Conservation (phyloP, 1,140 invertebrate genomes). For the Cyphomyrmex costatus region DNA sequence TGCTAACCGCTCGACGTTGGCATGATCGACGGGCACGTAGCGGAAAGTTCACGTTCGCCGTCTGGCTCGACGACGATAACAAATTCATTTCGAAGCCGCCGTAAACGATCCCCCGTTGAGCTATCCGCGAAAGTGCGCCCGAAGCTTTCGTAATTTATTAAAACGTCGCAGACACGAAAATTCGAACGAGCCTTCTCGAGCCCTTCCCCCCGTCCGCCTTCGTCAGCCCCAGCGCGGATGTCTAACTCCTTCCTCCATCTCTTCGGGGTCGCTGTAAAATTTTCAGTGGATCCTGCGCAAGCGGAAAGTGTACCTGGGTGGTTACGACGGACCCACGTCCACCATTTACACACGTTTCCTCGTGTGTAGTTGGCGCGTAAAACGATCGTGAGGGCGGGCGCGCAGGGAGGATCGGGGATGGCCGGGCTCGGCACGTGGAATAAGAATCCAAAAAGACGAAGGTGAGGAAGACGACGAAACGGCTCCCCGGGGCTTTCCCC, state of each 20-base stretch:
- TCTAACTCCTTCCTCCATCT: constrained; percentile 51
- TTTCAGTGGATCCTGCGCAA: constrained; percentile 70
- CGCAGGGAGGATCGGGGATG: background rate
- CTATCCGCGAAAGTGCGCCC: constrained; percentile 64
- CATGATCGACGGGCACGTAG: constrained; percentile 45
- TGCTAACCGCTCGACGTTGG: constrained; percentile 36
- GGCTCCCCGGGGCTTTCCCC: constrained; percentile 82
- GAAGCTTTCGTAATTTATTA: constrained; percentile 74
- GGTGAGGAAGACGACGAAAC: constrained; percentile 77
- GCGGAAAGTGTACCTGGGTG: constrained; percentile 64
- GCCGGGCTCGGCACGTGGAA: constrained; percentile 58
- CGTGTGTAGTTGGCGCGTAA: constrained; percentile 72
- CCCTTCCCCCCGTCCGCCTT: background rate
- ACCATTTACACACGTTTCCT: constrained; percentile 72
- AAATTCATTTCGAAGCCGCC: constrained; percentile 73
- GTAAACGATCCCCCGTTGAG: constrained; percentile 75
- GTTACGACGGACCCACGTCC: constrained; percentile 54
- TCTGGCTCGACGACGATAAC: constrained; percentile 56
- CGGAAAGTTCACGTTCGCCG: constrained; percentile 62
- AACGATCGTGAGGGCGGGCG: constrained; percentile 66
- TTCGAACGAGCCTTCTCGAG: constrained; percentile 67
- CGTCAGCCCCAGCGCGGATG: constrained; percentile 15
- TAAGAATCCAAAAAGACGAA: constrained; percentile 76
- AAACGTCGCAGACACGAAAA: constrained; percentile 73
- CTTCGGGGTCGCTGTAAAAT: constrained; percentile 64